phyloP scores from a whole-genome alignment of 2,888 invertebrate genomes.

The Rhagonycha lutea region DNA sequence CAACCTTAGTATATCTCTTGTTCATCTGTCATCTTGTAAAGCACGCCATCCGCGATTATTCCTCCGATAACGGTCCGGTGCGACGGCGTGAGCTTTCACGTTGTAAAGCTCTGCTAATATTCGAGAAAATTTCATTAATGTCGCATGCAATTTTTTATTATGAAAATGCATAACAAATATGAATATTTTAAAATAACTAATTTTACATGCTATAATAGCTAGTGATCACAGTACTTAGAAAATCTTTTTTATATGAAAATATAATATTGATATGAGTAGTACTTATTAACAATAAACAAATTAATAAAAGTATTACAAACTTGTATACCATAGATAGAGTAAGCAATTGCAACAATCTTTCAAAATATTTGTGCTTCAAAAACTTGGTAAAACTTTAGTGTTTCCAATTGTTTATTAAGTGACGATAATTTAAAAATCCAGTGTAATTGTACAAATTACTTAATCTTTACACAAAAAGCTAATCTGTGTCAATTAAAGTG shows the following conservation, averaged over 20 bases:
- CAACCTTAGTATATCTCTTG: constrained; percentile 47
- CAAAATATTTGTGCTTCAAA: neutral
- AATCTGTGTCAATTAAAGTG: neutral
- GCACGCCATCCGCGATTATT: constrained; percentile 31
- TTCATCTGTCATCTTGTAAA: constrained; percentile 38
- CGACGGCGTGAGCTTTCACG: constrained; percentile 23
- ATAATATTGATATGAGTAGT: neutral
- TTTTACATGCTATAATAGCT: neutral
- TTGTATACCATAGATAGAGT: neutral
- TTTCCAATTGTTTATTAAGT: neutral
- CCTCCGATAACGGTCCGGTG: constrained; percentile 27
- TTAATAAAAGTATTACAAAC: neutral
- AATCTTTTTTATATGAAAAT: neutral
- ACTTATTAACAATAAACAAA: neutral
- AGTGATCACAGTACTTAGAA: constrained; percentile 7
- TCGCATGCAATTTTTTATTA: neutral
- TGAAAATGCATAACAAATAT: neutral
- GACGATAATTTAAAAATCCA: neutral
- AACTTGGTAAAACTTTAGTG: neutral
- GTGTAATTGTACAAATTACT: neutral
- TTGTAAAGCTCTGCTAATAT: neutral
- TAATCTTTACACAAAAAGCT: neutral
- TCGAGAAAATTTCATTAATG: neutral
- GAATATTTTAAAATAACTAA: neutral
- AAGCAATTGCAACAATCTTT: neutral